phyloP scores from a whole-genome alignment of 2,888 invertebrate species.

The Agelastica alni region DNA sequence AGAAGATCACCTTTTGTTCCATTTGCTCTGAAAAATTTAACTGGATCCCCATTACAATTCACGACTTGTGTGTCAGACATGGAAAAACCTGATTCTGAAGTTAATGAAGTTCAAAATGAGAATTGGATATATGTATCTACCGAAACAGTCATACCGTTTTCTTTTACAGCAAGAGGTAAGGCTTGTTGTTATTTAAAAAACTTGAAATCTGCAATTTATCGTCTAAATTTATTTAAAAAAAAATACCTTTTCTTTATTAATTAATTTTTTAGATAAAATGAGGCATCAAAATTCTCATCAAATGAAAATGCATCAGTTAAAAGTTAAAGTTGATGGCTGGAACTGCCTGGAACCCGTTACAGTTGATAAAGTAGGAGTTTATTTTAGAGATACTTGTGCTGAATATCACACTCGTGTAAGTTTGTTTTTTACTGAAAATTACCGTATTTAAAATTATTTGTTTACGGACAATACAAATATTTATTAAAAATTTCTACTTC shows the following conservation, averaged over 20 bases:
- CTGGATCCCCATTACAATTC: slow-evolving; percentile 85
- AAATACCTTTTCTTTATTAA: not conserved
- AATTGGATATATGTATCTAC: slow-evolving; percentile 76
- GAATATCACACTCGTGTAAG: slow-evolving; percentile 51
- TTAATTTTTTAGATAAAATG: slow-evolving; percentile 59
- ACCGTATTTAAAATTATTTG: too few relatives aligned
- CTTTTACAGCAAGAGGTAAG: slow-evolving; percentile 75
- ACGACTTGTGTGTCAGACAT: slow-evolving; percentile 78
- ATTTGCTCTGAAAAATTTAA: slow-evolving; percentile 89
- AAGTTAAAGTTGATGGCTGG: slow-evolving; percentile 91
- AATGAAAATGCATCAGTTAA: slow-evolving; percentile 82
- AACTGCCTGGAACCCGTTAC: slow-evolving; percentile 83
- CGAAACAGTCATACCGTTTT: slow-evolving; percentile 81
- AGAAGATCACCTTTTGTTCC: slow-evolving; percentile 91
- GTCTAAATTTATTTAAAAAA: not conserved
- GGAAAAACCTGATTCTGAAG: slow-evolving; percentile 52
- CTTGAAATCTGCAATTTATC: too few relatives aligned
- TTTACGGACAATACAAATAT: too few relatives aligned
- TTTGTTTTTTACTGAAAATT: too few relatives aligned
- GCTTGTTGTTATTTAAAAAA: too few relatives aligned
- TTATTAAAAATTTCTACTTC: too few relatives aligned
- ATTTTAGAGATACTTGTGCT: slow-evolving; percentile 74
- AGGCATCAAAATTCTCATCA: slow-evolving; percentile 76
- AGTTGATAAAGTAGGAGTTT: slow-evolving; percentile 94
- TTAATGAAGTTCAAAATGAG: slow-evolving; percentile 55